phyloP scores from a whole-genome alignment of 1,140 invertebrate species.

The Dendrolimus punctatus region DNA sequence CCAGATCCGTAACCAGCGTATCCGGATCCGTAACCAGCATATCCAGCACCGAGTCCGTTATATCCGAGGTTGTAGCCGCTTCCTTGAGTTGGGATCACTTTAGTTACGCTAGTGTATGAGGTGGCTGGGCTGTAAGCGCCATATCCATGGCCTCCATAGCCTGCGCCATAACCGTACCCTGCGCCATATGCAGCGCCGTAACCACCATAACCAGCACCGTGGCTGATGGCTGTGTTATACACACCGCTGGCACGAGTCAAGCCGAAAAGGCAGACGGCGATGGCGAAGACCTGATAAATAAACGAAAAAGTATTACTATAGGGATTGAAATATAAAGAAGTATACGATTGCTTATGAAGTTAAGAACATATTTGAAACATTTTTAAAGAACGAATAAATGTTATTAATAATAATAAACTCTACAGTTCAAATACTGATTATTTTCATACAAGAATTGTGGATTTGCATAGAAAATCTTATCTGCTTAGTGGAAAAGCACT shows the following conservation, averaged over 20 bases:
- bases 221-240: slow-evolving; percentile 4
- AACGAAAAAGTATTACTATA: neutral
- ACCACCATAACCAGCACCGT: slow-evolving; percentile 7
- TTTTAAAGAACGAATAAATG: too few species aligned
- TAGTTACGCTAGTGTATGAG: slow-evolving; percentile 14
- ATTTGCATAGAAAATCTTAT: too few species aligned
- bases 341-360: too few species aligned
- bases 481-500: too few species aligned
- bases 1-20: slow-evolving; percentile 8
- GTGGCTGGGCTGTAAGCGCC: slow-evolving; percentile 13
- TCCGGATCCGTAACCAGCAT: slow-evolving; percentile 6
- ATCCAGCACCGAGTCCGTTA: slow-evolving; percentile 2
- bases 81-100: slow-evolving; percentile 9
- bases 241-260: slow-evolving; percentile 17
- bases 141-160: slow-evolving; percentile 12
- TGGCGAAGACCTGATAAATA: slow-evolving; percentile 15
- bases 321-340: neutral
- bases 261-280: slow-evolving; percentile 22
- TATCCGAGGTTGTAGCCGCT: slow-evolving; percentile 3
- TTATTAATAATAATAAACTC: too few species aligned
- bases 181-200: slow-evolving; percentile 5
- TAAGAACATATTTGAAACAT: too few species aligned
- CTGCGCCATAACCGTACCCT: neutral
- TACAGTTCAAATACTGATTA: too few species aligned
- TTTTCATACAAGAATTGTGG: too few species aligned